A percentile compares a stretch with the other conserved stretches of the same genome.
These are phyloP conservation scores for Gibbula magus DNA, from an alignment of 2,888 invertebrate genomes.

Conservation along the genomic window DNA sequence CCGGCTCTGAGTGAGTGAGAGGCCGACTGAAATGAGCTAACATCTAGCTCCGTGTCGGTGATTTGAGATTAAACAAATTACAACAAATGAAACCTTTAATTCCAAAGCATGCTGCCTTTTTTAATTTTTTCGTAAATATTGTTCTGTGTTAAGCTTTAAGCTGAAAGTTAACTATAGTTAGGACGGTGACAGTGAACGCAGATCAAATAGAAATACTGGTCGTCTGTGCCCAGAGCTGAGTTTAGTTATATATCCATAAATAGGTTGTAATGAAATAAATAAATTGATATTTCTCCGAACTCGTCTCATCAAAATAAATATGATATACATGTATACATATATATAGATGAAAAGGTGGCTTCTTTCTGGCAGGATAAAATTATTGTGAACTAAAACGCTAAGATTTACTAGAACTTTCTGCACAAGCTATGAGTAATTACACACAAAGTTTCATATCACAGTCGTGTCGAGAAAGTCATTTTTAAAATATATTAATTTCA, in stretches of 20 bases:
- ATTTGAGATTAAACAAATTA: too few species aligned
- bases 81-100: too few species aligned
- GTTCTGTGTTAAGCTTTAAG: too few species aligned
- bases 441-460: constrained; percentile 5
- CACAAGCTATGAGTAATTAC: constrained; percentile 1
- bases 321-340: not conserved
- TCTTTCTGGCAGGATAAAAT: too few species aligned
- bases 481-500: constrained; percentile 5
- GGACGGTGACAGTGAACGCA: not conserved
- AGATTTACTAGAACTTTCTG: not conserved
- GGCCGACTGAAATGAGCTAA: too few species aligned
- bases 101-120: not conserved
- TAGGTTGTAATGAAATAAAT: not conserved
- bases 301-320: not conserved
- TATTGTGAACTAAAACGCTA: too few species aligned
- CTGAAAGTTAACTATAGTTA: too few species aligned
- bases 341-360: too few species aligned
- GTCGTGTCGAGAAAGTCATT: constrained; percentile 13
- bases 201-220: not conserved
- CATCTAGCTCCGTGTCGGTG: too few species aligned
- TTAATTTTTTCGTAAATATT: not conserved
- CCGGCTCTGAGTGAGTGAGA: too few species aligned
- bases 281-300: not conserved
- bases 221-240: not conserved
- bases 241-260: not conserved